Percentiles rank a stretch among this genome's conserved stretches.
phyloP scores from a whole-genome alignment of 2,797 vertebrate genomes.

The Phalloptychus januarius region DNA sequence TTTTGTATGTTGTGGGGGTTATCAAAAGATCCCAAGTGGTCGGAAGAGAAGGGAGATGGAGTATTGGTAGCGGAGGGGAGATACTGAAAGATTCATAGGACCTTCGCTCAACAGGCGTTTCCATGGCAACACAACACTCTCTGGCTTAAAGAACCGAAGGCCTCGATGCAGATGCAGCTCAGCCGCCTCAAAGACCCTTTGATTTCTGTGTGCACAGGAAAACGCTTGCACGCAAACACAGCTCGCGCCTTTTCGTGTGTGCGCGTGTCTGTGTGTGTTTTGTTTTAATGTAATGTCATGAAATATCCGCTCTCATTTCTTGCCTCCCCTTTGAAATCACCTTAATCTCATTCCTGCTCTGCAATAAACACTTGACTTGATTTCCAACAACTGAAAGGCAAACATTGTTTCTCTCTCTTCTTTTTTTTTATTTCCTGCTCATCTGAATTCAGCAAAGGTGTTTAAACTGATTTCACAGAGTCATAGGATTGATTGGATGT shows the following conservation, averaged over 20 bases:
- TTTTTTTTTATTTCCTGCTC: constrained; percentile 3
- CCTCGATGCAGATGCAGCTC: constrained; percentile 73
- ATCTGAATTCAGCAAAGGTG: constrained; percentile 40
- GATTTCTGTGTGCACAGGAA: constrained; percentile 69
- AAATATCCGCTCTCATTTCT: constrained; percentile 23
- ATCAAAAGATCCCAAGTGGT: constrained; percentile 74
- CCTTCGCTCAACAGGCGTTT: constrained; percentile 83
- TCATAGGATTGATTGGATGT: constrained; percentile 44
- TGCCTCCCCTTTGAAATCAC: constrained; percentile 16
- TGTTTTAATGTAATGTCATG: constrained; percentile 20
- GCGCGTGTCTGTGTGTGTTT: neutral
- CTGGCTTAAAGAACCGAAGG: constrained; percentile 77
- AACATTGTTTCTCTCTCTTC: constrained; percentile 25
- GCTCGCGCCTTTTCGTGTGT: neutral
- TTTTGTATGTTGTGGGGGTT: constrained; percentile 63
- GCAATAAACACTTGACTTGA: constrained; percentile 53
- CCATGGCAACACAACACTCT: constrained; percentile 83
- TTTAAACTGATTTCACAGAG: constrained; percentile 37
- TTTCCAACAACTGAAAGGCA: constrained; percentile 53
- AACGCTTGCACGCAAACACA: constrained; percentile 26
- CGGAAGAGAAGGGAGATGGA: constrained; percentile 37
- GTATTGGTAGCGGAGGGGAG: constrained; percentile 14
- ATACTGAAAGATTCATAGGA: constrained; percentile 83
- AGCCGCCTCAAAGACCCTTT: constrained; percentile 78
- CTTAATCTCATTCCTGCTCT: constrained; percentile 41